Base-by-base conservation (phyloP, 2,797 vertebrate genomes). In the Hirundo rustica region DNA sequence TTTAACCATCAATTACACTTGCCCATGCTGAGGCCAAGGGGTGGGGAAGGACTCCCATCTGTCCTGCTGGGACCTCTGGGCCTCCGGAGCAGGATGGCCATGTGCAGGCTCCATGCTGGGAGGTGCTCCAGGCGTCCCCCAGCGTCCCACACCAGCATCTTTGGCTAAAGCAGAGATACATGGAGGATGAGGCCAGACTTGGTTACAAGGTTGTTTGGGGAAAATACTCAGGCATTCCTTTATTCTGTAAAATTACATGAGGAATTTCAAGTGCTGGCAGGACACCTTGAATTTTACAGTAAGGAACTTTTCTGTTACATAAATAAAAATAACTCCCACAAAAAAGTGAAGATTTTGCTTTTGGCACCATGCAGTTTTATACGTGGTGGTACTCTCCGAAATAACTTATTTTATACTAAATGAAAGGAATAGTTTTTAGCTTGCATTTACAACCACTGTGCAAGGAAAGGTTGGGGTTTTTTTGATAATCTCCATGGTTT, bases 31-130 rank as follows among this genome's bases (percentile, higher is more conserved):
- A 81, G 76, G 68, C 67, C 12, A 7, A 2, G 87, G 29, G 30
- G 6, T 68, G 76, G n/a, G 45, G 61, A 77, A n/a, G 27, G 57
- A 5, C 16, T 27, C 18, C 44, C 4, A 0, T 53, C 26, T 2
- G 1, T 72, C 29, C 60, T 68, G 42, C 79, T 44, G 42, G 54
- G 65, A 38, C 18, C 19, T 47, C 21, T 48, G 1, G 0, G 38
- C 19, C 54, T 78, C 27, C 54, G 18, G 19, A 36, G 42, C 8
- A 19, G 84, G 11, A 22, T 50, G 60, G 48, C 58, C 30, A 9
- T 0, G 1, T 36, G 26, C 54, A 27, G n/a, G 25, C 45, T 72
- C 27, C 0, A 0, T 81, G 60, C 36, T 67, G 53, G 67, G 67
- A 76, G 19, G 26, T 57, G 27, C 0, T 30, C 54, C 5, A 9